Evolutionary conservation across 1,140 invertebrate genomes (phyloP), one percentile per base, ranked within the genome.

Genomic region (Manduca sexta): DNA sequence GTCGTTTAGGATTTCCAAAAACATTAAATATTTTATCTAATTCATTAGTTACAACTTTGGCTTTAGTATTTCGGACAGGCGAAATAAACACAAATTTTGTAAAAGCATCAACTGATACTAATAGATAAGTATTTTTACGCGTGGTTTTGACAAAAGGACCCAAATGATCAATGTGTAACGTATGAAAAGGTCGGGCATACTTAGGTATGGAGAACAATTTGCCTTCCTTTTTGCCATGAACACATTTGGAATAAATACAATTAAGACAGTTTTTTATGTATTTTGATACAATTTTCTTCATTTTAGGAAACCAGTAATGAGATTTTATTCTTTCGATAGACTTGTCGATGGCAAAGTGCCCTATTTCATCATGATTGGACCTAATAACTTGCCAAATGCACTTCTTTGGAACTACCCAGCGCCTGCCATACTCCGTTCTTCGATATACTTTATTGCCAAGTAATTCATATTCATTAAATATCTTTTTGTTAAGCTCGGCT

Each of bases 91-190:
- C n/a, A n/a, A n/a, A n/a, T n/a, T n/a, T n/a, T n/a, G n/a, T n/a
- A n/a, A n/a, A n/a, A n/a, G n/a, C n/a, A n/a, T n/a, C n/a, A n/a
- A n/a, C n/a, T n/a, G n/a, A n/a, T n/a, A 64, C 68, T 2, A 86
- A 60, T 1, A 84, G 44, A 57, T 80, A 65, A n/a, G 54, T 45
- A 45, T 84, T 82, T 31, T 51, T 55, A 37, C 59, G 55, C 29
- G 26, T 51, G 1, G 60, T 65, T 14, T 48, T 34, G 1, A 62
- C 42, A 42, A 74, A 69, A 0, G 67, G 71, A 1, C 68, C 71
- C 12, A 73, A 31, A 44, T 74, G 71, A 31, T 75, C 69, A 0
- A 68, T 1, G 35, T 74, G 71, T 17, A 62, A 42, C 0, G 69
- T 74, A 38, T 74, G 56, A 16, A 64, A 56, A 14, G 61, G 69